These are phyloP conservation scores for Carassius carassius DNA, from an alignment of 2,113 vertebrate species.

Conservation along the genomic window DNA sequence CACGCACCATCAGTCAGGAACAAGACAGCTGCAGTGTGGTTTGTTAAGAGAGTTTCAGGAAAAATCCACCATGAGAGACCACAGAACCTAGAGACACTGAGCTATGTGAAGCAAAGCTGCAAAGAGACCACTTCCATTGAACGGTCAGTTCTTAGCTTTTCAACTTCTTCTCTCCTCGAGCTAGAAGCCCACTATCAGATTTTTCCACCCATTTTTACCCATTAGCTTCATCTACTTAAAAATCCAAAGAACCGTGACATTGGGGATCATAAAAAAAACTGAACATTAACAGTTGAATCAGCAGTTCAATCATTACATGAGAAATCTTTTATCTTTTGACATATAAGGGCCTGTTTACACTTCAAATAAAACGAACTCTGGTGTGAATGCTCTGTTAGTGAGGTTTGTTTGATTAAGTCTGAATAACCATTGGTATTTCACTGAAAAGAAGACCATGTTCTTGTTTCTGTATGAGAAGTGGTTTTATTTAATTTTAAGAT, in stretches of 20 bases:
- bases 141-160: not conserved
- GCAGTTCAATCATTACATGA: too few relatives aligned
- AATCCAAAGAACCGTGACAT: not conserved
- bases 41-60: constrained; percentile 4
- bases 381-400: too few relatives aligned
- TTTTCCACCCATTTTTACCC: not conserved
- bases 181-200: not conserved
- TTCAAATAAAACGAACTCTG: too few relatives aligned
- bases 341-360: too few relatives aligned
- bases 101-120: not conserved
- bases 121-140: not conserved
- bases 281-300: not conserved
- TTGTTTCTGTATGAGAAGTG: too few relatives aligned
- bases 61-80: constrained; percentile 7
- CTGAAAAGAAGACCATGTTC: too few relatives aligned
- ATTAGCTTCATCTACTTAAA: not conserved
- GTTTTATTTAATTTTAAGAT: too few relatives aligned
- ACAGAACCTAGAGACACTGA: constrained; percentile 15
- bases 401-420: too few relatives aligned
- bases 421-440: too few relatives aligned
- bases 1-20: constrained; percentile 13
- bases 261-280: not conserved
- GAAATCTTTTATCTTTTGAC: too few relatives aligned
- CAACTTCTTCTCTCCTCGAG: not conserved
- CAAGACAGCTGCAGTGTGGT: constrained; percentile 12